Evolutionary conservation across 1,140 invertebrate genomes (phyloP), one percentile per base, ranked within the genome.

Genomic region (Ganaspis sp.): DNA sequence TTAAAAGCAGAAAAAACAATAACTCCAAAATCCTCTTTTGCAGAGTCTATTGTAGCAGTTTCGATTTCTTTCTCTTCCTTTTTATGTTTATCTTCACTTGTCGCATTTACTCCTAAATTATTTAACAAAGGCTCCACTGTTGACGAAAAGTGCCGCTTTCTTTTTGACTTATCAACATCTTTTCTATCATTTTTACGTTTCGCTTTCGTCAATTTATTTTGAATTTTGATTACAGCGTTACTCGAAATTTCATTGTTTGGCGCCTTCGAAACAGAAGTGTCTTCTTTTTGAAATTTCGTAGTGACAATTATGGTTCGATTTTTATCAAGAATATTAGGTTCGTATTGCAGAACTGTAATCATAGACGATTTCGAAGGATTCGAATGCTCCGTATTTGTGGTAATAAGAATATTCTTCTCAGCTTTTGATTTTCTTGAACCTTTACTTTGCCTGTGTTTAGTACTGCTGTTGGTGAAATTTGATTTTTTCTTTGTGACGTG

Each of bases 401-500:
- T 64, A n/a, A 64, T 64, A 4, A 64, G 29, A 29, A 64, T 64
- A n/a, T 26, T 64, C 23, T 64, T 64, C 15, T 64, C 58, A 49
- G 8, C 1, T 49, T 49, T 49, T 8, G 1, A 0, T 49, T 11
- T 26, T 26, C 4, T 12, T 29, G 26, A 15, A 45, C 17, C n/a
- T 1, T 6, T 12, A 15, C n/a, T 64, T 29, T 5, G 1, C 12
- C 23, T 23, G 21, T 26, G 9, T 58, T 58, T 64, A 23, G 26
- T 64, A 4, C 1, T 4, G 12, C 54, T 64, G 11, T 26, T 64
- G 11, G 26, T 26, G 12, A 12, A 1, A 8, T 15, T 26, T 9
- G 8, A 15, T 26, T 26, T 64, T 64, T 26, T 64, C 23, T 64
- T 26, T 45, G 12, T 1, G 12, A 15, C 11, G 12, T 4, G 12